A percentile compares a stretch with the other conserved stretches of the same genome.
phyloP scores from a whole-genome alignment of 2,113 vertebrate genomes.

The Cynopterus brachyotis region DNA sequence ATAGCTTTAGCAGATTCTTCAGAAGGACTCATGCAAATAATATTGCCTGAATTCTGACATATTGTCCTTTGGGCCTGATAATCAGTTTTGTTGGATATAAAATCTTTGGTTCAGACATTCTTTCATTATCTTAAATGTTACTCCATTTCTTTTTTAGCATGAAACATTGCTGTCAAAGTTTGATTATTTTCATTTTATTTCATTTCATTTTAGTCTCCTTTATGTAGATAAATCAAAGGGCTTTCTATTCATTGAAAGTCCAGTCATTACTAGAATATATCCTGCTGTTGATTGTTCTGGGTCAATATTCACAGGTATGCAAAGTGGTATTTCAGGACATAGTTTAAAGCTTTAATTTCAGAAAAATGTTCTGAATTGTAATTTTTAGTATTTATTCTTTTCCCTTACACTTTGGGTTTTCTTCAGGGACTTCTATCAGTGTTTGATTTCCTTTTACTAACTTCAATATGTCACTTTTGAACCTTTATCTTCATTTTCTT shows the following conservation, averaged over 20 bases:
- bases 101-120: background rate
- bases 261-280: background rate
- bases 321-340: background rate
- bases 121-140: background rate
- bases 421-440: background rate
- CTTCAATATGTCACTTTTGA: background rate
- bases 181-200: background rate
- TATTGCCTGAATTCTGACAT: background rate
- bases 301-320: background rate
- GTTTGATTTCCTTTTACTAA: background rate
- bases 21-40: background rate
- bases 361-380: constrained; percentile 3
- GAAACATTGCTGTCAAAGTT: background rate
- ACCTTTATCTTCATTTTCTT: background rate
- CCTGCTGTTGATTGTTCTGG: background rate
- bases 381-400: background rate
- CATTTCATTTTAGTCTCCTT: background rate
- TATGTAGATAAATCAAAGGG: background rate
- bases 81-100: background rate
- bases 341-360: background rate
- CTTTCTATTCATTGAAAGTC: background rate
- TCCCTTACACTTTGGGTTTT: background rate
- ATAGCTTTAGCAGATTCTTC: background rate
- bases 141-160: background rate
- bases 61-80: background rate